Evolutionary conservation across 2,888 invertebrate species (phyloP), one percentile per base, ranked within the genome.

Genomic region (Phyllotreta striolata): DNA sequence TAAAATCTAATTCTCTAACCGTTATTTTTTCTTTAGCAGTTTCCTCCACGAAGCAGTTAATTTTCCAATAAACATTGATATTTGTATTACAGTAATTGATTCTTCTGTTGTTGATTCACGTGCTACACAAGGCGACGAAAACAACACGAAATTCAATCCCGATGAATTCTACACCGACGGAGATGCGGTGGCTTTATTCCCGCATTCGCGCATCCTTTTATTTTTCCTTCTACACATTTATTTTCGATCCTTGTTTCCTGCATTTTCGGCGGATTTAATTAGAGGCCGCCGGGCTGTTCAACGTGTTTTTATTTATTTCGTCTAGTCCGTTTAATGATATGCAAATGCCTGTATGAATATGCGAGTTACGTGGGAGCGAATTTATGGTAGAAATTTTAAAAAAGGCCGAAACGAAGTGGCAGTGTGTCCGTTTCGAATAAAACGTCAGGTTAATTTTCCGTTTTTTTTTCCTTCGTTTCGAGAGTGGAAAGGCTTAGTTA

Each of bases 191-290:
- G 35, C 49, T 49, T 49, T 49, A 37, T 49, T 49, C 34, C 37
- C n/a, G 1, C 12, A 37, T 49, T 10, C 6, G 24, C 24, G 24
- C 24, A 24, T 49, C 10, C 35, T 49, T 47, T 35, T 49, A 49
- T 35, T 34, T 49, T 49, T 37, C 6, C 14, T 49, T 3, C 24
- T 24, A 24, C 24, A 24, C 24, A 24, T 38, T 52, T 38, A 13
- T 52, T 49, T 62, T 41, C 34, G 38, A 52, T 46, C 43, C 44
- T 46, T 57, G 56, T 64, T 64, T 60, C 44, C 56, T 61, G 61
- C 56, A 54, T 68, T 71, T 71, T 68, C 67, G 67, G 69, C 66
- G 57, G 63, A 64, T 70, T 70, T 71, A 71, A 71, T 71, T 71
- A 71, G 57, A 70, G 66, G 65, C 68, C 59, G 64, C 55, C 64